A percentile compares a stretch with the other conserved stretches of the same genome.
These are phyloP conservation scores for Lutraria lutraria DNA, from an alignment of 2,888 invertebrate species.

Conservation along the genomic window DNA sequence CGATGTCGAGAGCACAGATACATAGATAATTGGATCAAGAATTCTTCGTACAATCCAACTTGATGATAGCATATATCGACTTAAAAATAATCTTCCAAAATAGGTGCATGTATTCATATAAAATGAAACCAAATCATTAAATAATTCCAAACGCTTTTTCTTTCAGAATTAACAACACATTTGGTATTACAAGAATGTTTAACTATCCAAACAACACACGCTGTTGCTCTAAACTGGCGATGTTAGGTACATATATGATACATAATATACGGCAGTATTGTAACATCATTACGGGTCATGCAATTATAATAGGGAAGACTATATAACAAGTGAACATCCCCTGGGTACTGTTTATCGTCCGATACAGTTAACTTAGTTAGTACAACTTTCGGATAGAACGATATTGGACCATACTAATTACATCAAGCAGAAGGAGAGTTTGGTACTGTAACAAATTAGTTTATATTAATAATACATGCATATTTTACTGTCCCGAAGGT, in stretches of 20 bases:
- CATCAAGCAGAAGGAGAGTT: background rate
- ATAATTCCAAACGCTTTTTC: background rate
- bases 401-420: background rate
- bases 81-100: background rate
- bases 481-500: slow-evolving; percentile 10
- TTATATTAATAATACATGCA: slow-evolving; percentile 41
- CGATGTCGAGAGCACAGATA: background rate
- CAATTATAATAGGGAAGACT: background rate
- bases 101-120: background rate
- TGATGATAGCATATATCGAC: background rate
- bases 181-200: background rate
- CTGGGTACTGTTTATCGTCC: background rate
- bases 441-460: slow-evolving; percentile 22
- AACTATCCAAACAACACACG: background rate
- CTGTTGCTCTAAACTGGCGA: slow-evolving; percentile 3
- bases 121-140: background rate
- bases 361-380: slow-evolving; percentile 18
- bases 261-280: background rate
- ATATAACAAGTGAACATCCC: slow-evolving; percentile 3
- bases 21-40: background rate
- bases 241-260: background rate
- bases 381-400: background rate
- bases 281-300: slow-evolving; percentile 21
- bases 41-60: background rate
- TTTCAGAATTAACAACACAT: background rate